Conservation (phyloP, 2,113 vertebrate genomes). For the Tapirus terrestris region DNA sequence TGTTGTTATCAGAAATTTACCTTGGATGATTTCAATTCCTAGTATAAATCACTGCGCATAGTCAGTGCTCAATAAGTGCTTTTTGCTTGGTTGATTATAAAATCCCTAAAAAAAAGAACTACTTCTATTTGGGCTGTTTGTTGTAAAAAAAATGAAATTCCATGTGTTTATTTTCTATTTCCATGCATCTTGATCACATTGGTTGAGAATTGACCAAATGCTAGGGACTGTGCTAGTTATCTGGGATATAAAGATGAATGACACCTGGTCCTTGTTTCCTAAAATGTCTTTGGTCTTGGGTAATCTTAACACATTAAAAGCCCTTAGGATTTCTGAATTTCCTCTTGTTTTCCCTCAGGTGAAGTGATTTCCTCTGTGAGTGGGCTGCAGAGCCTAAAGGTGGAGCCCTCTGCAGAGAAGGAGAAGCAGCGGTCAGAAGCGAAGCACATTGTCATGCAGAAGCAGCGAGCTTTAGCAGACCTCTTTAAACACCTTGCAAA, state of each 20-base stretch:
- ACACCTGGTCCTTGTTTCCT: not conserved
- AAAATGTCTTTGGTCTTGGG: not conserved
- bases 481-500: slow-evolving; percentile 95
- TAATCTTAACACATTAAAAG: not conserved
- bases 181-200: not conserved
- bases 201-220: not conserved
- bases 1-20: not conserved
- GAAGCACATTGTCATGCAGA: slow-evolving; percentile 97
- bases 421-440: slow-evolving; percentile 94
- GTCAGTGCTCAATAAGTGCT: not conserved
- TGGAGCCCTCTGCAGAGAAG: slow-evolving; percentile 90
- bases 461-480: slow-evolving; percentile 95
- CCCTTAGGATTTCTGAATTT: not conserved
- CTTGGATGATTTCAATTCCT: not conserved
- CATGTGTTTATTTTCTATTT: not conserved
- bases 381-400: slow-evolving; percentile 90
- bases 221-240: not conserved
- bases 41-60: not conserved
- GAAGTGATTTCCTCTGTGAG: slow-evolving; percentile 90
- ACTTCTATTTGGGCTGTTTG: not conserved
- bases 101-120: not conserved
- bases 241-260: not conserved
- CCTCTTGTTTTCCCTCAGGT: slow-evolving; percentile 82
- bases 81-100: not conserved
- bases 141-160: not conserved